Percentiles rank a stretch among this genome's conserved stretches.
These are phyloP conservation scores for Melanotaenia pygmaea DNA, from an alignment of 2,797 vertebrate genomes.

Conservation along the genomic window DNA sequence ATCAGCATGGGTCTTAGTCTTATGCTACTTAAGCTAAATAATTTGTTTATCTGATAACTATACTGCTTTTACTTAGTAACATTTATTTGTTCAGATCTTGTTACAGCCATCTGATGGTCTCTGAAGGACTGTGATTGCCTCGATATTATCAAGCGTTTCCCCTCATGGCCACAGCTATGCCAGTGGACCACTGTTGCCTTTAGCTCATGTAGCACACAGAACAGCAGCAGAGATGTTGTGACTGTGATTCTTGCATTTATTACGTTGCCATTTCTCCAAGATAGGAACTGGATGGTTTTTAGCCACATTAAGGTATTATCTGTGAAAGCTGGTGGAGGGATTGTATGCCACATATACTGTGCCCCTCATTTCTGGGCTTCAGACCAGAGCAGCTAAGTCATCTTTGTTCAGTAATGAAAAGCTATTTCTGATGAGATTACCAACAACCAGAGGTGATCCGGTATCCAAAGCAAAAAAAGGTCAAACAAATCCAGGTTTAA, in stretches of 20 bases:
- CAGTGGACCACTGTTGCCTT: neutral
- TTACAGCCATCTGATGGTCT: neutral
- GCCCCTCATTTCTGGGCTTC: slow-evolving; percentile 34
- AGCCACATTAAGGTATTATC: slow-evolving; percentile 20
- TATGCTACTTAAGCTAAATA: neutral
- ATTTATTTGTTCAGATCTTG: neutral
- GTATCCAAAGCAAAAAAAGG: slow-evolving; percentile 30
- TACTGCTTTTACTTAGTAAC: neutral
- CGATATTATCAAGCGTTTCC: neutral
- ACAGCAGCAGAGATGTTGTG: slow-evolving; percentile 3
- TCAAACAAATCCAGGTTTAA: slow-evolving; percentile 25
- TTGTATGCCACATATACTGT: slow-evolving; percentile 13
- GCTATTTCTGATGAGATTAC: slow-evolving; percentile 54
- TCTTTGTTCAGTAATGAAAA: slow-evolving; percentile 53
- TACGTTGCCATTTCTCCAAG: slow-evolving; percentile 18
- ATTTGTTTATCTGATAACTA: neutral
- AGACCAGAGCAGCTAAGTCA: slow-evolving; percentile 34
- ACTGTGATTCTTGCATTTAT: slow-evolving; percentile 38
- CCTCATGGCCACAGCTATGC: neutral
- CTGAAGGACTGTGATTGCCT: neutral
- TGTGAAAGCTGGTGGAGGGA: slow-evolving; percentile 22
- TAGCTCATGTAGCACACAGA: neutral
- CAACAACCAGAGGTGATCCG: slow-evolving; percentile 19
- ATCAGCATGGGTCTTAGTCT: neutral
- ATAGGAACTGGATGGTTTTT: slow-evolving; percentile 14